Evolutionary conservation across 2,113 vertebrate genomes (phyloP), one percentile per base, ranked within the genome.

Genomic region (Catharus minimus): DNA sequence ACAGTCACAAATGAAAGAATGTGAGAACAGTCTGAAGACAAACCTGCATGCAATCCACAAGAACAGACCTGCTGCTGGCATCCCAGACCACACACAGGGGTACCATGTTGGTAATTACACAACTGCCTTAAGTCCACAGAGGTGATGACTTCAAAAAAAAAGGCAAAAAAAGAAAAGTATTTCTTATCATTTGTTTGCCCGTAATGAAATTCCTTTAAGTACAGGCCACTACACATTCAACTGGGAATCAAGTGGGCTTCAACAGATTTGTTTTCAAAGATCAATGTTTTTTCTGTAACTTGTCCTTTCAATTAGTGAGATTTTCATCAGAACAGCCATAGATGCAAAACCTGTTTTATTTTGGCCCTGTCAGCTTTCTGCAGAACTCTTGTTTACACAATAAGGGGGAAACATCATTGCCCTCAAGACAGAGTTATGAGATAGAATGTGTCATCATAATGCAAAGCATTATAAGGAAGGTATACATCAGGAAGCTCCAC

Each of bases 301-400:
- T 52, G 47, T 81, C 53, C 41, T 93, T 90, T 76, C 62, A 87
- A 55, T 89, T 57, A 79, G 33, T 32, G 23, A 94, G 84, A 87
- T 89, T 91, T 94, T 85, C 55, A 89, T 75, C 50, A 50, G 57
- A 94, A 78, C 18, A 47, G 32, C 46, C 57, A n/a, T 2, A 80
- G 58, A 89, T 62, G 82, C 18, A 89, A 68, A 94, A 89, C 53
- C 28, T 69, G 78, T 73, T 92, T 79, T 89, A 43, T 92, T 94
- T 66, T 49, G 46, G 84, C 50, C 33, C 39, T 76, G 58, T 82
- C 84, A 91, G 81, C 67, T 83, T 61, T 92, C 68, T 71, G 1
- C 41, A 36, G 57, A 75, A 32, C 30, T 89, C 23, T 81, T 74
- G 76, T 74, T 92, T 83, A 82, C 72, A 81, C 52, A 90, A 90